Evolutionary conservation across 1,140 invertebrate genomes (phyloP), one percentile per base, ranked within the genome.

Genomic region (Tetramorium simillimum): DNA sequence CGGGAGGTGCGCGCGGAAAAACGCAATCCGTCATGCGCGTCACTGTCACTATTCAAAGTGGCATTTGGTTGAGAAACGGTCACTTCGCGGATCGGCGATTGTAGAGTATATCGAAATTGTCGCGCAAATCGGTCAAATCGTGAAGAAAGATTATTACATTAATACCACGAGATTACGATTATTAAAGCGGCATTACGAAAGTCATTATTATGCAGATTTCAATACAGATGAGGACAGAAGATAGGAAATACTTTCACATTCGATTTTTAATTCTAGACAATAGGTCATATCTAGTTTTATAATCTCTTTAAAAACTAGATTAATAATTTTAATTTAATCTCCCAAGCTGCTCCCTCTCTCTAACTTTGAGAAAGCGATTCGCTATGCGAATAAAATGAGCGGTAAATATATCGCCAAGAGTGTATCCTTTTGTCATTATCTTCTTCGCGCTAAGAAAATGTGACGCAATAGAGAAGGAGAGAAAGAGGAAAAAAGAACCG

Each of bases 1-100:
- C n/a, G 75, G 58, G 49, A 77, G 40, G 65, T 24, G 73, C 63
- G 72, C 18, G 70, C 40, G 40, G 53, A 73, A 82, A 82, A 73
- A 73, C 40, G 80, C 62, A 65, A 85, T 85, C 62, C 75, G 75
- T 85, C 84, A 85, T 58, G 60, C 51, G 24, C 16, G 37, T 73
- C 69, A 72, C 24, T 21, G 60, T 60, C 24, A 46, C 67, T 37
- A 33, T 56, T 70, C 37, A 21, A 81, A 70, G 37, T 70, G 21
- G 63, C 65, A 70, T 37, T 33, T 21, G 3, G 14, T 58, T 21
- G 40, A 60, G 16, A 37, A 28, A 60, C 40, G 24, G 21, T 21
- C 51, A 73, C 18, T 60, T 67, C 14, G 60, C n/a, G 14, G 40
- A 84, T 73, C 21, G 69, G 5, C 51, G 51, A 53, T 6, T 53